Percentiles rank a stretch among this genome's conserved stretches.
phyloP scores from a whole-genome alignment of 2,888 invertebrate species.

The Caenorhabditis drosophilae region DNA sequence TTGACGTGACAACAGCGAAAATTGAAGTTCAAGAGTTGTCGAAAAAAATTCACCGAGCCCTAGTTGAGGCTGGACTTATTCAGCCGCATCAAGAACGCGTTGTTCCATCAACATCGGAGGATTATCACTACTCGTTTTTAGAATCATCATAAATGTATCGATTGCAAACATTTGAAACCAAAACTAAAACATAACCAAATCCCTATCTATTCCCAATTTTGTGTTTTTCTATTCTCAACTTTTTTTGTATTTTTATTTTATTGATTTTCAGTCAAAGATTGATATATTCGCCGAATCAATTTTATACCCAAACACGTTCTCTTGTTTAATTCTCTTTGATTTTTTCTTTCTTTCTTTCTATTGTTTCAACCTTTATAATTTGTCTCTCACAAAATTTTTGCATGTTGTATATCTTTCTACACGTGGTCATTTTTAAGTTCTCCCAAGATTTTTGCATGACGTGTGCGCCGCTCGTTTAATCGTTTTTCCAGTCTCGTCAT shows the following conservation, averaged over 20 bases:
- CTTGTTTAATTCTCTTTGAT: not conserved
- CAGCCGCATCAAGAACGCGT: slow-evolving; percentile 22
- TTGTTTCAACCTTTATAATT: no score
- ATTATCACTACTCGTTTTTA: slow-evolving; percentile 54
- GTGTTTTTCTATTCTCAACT: not conserved
- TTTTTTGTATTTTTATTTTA: not conserved
- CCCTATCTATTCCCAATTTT: slow-evolving; percentile 5
- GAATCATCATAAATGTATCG: slow-evolving; percentile 27
- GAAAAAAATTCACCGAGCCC: slow-evolving; percentile 51
- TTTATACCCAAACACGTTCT: slow-evolving; percentile 3
- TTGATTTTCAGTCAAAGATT: no score
- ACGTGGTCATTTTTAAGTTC: slow-evolving; percentile 11
- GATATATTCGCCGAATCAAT: no score
- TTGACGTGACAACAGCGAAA: slow-evolving; percentile 54
- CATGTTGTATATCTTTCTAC: slow-evolving; percentile 1
- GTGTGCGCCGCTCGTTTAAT: no score
- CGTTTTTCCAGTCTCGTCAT: no score
- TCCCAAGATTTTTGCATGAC: slow-evolving; percentile 1
- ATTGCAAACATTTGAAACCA: not conserved
- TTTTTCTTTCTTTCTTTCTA: no score
- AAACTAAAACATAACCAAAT: not conserved
- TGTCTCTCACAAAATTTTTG: not conserved
- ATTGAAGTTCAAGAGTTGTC: slow-evolving; percentile 52
- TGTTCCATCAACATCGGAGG: slow-evolving; percentile 28
- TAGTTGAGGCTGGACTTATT: slow-evolving; percentile 41